Base-by-base conservation (phyloP, 2,888 invertebrate species). In the Camponotus fellah region DNA sequence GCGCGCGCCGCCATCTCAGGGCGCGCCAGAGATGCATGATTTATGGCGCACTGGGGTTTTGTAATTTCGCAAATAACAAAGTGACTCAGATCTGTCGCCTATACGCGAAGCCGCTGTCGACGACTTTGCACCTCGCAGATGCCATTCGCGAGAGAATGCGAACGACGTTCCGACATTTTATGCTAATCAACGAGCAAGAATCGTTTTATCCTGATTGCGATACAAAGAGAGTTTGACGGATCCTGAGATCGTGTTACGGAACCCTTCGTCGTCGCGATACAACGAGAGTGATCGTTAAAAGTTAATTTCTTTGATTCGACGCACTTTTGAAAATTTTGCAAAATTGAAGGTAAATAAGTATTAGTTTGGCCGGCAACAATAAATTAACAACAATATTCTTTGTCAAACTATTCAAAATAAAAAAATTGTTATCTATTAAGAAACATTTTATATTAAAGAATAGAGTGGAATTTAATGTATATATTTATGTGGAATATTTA, bases 1-100 rank as follows among this genome's bases (percentile, higher is more conserved):
- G 66, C 37, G 77, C 66, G 66, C 66, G 66, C 66, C 77, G 77
- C 77, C 77, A 77, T 77, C 66, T 56, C 77, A 40, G 26, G 53
- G 76, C 65, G 76, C 76, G 17, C 26, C 53, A 53, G 26, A 66
- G 66, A 49, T 77, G 77, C 77, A 77, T 79, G 79, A 79, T 69
- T 79, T 79, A 79, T 71, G 79, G 79, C 69, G 58, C 37, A 71
- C 46, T 26, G 46, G 53, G 53, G 69, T 79, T 79, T 69, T 69
- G 79, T 79, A 79, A 79, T 79, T 53, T 71, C 46, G 60, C 58
- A 69, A 46, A 69, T 69, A 79, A 60, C 69, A 40, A 60, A 60
- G 77, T 79, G 79, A 69, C 46, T 69, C 60, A 71, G 58, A 34
- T 17, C 2, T 37, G 34, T 69, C 53, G 53, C 10, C 26, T 6